Evolutionary conservation across 1,140 invertebrate species (phyloP), one percentile per base, ranked within the genome.

Genomic region (Homarus americanus): DNA sequence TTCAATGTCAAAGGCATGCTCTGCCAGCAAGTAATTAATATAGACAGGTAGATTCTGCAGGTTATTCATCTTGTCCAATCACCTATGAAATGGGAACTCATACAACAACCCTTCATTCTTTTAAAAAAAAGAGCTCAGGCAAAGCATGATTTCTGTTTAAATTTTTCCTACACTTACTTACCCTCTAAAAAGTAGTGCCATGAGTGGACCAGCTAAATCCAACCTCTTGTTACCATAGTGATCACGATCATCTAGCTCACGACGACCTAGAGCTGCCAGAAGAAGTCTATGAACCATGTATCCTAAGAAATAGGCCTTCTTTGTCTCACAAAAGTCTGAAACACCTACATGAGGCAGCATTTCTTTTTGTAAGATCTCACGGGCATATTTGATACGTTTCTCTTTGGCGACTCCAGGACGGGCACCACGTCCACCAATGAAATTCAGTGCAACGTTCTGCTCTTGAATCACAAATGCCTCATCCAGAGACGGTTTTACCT

Each of bases 381-480:
- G 96, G 0, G 99, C 99, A 95, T 99, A 99, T 95, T 99, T 99
- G 41, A 99, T 98, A 96, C 99, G 96, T 94, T 99, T 99, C 93
- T 99, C 99, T 95, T 98, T 99, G 0, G 98, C 99, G 0, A 99
- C 99, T 95, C 99, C 99, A 40, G 99, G 98, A 86, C 97, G 95
- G 38, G 98, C 99, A 91, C 99, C 99, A 95, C 99, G 96, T 4
- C 98, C 96, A 92, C 99, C 99, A 93, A 99, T 99, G 93, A 99
- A 99, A 94, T 99, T 99, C 20, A 99, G 94, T 24, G 99, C 99
- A 5, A 99, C 98, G 95, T 98, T 98, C 94, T 99, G 99, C 94
- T 99, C 99, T 95, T 99, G 98, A 93, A 99, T 99, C 0, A 99
- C 99, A 95, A 99, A 99, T 75, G 99, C 99, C 95, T 99, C 99